Conservation (phyloP, 2,113 vertebrate species). For the Cyprinus carpio region DNA sequence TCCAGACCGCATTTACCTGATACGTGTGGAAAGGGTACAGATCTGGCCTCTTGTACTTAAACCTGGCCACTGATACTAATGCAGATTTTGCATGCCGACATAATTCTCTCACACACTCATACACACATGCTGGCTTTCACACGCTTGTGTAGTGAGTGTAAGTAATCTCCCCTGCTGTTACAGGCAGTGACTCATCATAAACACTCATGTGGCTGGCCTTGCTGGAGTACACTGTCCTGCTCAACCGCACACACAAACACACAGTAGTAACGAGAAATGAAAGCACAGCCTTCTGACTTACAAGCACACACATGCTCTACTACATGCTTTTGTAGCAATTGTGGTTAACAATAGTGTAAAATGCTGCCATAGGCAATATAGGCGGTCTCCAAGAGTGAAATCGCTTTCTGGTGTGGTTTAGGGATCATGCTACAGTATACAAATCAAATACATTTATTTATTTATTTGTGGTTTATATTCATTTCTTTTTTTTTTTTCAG, state of each 20-base stretch:
- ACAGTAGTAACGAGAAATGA: constrained; percentile 32
- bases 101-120: constrained; percentile 38
- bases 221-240: constrained; percentile 55
- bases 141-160: constrained; percentile 47
- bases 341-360: neutral
- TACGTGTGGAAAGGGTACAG: neutral
- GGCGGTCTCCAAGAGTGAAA: neutral
- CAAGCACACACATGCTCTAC: neutral
- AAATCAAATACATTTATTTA: neutral
- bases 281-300: constrained; percentile 1
- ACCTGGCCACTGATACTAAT: constrained; percentile 41
- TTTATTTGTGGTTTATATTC: neutral
- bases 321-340: neutral
- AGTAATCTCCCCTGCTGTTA: constrained; percentile 59
- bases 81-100: neutral
- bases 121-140: constrained; percentile 41
- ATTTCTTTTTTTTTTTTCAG: accelerated
- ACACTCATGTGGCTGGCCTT: constrained; percentile 51
- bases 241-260: constrained; percentile 46
- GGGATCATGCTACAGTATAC: neutral
- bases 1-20: neutral
- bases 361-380: neutral
- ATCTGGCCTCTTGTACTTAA: constrained; percentile 50
- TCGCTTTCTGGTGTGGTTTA: neutral
- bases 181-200: constrained; percentile 60